Evolutionary conservation across 2,113 vertebrate species (phyloP), one percentile per base, ranked within the genome.

Genomic region (Austrofundulus limnaeus): DNA sequence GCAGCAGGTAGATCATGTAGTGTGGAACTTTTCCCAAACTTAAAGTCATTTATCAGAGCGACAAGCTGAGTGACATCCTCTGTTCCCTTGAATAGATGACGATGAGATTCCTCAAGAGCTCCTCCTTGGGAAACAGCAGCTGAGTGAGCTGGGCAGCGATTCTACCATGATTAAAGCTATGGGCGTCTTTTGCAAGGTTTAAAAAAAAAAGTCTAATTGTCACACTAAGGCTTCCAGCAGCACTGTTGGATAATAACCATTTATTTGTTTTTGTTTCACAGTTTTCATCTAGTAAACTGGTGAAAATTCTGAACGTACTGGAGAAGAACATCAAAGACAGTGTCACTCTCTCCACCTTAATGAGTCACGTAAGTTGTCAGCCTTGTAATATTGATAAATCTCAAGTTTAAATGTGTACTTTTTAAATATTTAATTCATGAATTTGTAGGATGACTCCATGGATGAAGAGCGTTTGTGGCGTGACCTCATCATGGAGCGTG

Each of bases 291-390:
- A 91, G 94, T 28, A 98, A 98, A 92, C 93, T 95, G 81, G 96
- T 98, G 57, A 99, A 97, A 89, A 87, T 99, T 20, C 52, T 98
- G 76, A 96, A 94, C 73, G 95, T 98, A 70, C 91, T 99, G 72
- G 97, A 99, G 88, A 99, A 96, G 83, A 99, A 99, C 87, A 99
- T 99, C 90, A 94, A 96, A 75, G 97, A 99, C 86, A 97, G 96
- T 1, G 89, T 96, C 65, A 99, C 96, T 81, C 95, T 99, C 68
- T 94, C 95, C 28, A 98, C 97, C 0, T 81, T 98, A 58, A 90
- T 99, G 80, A 96, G 94, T 76, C 95, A 95, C 3, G 96, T 98
- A 84, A 94, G 95, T 86, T 77, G 1, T 47, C 47, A 60, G 31
- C 17, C 25, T 56, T n/a, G 6, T n/a, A 34, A 17, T 43, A 48